These are phyloP conservation scores for Empidonax traillii DNA, from an alignment of 2,113 vertebrate genomes.

Conservation along the genomic window DNA sequence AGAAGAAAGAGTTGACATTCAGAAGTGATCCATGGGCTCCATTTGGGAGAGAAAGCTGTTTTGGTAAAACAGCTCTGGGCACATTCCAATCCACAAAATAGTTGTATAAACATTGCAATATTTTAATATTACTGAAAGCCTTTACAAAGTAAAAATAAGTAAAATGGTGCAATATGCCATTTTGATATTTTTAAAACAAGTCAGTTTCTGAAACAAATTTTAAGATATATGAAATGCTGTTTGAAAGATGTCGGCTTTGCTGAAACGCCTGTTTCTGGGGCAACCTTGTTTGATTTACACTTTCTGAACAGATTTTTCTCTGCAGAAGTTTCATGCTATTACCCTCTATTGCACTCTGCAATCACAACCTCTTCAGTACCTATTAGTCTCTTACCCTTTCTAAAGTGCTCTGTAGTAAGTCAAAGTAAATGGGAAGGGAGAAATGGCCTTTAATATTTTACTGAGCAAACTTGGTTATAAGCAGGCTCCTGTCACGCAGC, in stretches of 20 bases:
- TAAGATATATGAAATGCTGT: neutral
- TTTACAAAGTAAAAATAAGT: conserved; percentile 27
- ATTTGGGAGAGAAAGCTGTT: neutral
- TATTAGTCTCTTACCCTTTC: conserved; percentile 19
- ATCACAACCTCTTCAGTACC: neutral
- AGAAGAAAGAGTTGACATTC: neutral
- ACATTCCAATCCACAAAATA: neutral
- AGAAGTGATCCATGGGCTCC: neutral
- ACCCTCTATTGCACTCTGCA: conserved; percentile 11
- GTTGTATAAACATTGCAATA: neutral
- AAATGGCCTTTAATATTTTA: conserved; percentile 52
- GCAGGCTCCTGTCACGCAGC: neutral
- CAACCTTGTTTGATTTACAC: neutral
- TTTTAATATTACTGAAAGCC: neutral
- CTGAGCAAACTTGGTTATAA: conserved; percentile 17
- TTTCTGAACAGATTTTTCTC: conserved; percentile 22
- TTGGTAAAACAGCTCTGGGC: neutral
- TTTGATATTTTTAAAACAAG: neutral
- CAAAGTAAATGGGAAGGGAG: conserved; percentile 31
- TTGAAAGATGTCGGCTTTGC: neutral
- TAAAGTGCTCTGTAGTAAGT: conserved; percentile 21
- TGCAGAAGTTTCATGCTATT: neutral
- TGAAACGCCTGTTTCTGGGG: neutral
- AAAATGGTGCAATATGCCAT: neutral
- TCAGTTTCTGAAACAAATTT: neutral